Percentiles rank a stretch among this genome's conserved stretches.
Evolutionary conservation across 2,888 invertebrate genomes (phyloP).

Genomic region (Zaprionus bogoriensis): DNA sequence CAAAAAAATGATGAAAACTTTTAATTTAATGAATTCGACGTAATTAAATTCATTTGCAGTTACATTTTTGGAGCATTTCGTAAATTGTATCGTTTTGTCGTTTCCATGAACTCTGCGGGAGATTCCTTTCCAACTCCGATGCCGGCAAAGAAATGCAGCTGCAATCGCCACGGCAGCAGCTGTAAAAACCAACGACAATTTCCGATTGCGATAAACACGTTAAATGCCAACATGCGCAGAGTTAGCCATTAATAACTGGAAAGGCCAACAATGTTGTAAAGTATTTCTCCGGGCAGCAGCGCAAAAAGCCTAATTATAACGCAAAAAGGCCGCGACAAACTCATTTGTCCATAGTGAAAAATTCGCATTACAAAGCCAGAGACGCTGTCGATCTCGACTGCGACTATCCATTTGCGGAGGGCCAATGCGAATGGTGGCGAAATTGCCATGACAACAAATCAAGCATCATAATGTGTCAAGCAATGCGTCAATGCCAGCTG

Average conservation of each 20-base stretch:
- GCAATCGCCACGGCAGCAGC: slow-evolving; percentile 1
- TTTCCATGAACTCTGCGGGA: slow-evolving; percentile 26
- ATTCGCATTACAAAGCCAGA: slow-evolving; percentile 62
- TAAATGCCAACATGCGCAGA: slow-evolving; percentile 67
- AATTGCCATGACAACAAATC: slow-evolving; percentile 76
- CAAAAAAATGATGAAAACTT: slow-evolving; percentile 3
- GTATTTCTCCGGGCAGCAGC: slow-evolving; percentile 57
- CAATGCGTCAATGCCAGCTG: slow-evolving; percentile 74
- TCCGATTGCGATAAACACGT: slow-evolving; percentile 61
- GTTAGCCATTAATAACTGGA: slow-evolving; percentile 75
- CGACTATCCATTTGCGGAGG: background rate
- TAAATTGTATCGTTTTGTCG: slow-evolving; percentile 17
- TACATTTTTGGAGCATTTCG: slow-evolving; percentile 7
- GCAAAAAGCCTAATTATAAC: slow-evolving; percentile 57
- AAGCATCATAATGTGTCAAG: slow-evolving; percentile 78
- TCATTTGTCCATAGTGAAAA: slow-evolving; percentile 78
- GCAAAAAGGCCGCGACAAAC: slow-evolving; percentile 73
- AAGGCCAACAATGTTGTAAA: slow-evolving; percentile 67
- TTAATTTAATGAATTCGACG: slow-evolving; percentile 8
- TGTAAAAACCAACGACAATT: slow-evolving; percentile 28
- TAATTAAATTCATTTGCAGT: slow-evolving; percentile 24
- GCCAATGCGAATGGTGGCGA: slow-evolving; percentile 64
- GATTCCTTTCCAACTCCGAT: slow-evolving; percentile 8
- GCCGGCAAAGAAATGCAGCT: slow-evolving; percentile 18
- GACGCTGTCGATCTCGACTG: slow-evolving; percentile 30